Evolutionary conservation across 2,113 vertebrate genomes (phyloP), one percentile per base, ranked within the genome.

Genomic region (Crypturellus undulatus): DNA sequence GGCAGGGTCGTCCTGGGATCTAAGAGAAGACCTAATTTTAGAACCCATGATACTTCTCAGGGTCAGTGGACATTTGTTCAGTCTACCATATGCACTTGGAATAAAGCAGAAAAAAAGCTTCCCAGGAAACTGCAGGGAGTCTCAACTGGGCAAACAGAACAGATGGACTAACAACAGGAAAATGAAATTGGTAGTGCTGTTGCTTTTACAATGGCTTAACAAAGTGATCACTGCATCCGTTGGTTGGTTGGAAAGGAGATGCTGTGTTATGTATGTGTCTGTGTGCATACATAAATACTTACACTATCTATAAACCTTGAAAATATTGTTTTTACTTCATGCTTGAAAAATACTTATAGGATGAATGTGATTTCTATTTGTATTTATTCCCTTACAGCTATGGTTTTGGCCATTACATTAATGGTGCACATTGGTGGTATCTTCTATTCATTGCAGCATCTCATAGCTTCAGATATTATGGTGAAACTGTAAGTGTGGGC

Each of bases 21-120:
- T 62, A 83, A 92, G 34, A 45, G 45, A 68, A 70, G 12, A 65
- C 56, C 42, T 75, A 77, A 87, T 91, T 93, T 93, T 93, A 88
- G 79, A 85, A 72, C 25, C 21, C 56, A 58, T 24, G 15, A 20
- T 90, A 84, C 12, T 85, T 77, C 78, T 28, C 1, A 68, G 25
- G 25, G 67, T 90, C 69, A 72, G 1, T 79, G 63, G 70, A 60
- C 63, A 51, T 92, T 82, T 92, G 40, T 49, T 90, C 70, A 26
- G 54, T 88, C 69, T 67, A 40, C 30, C 69, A 26, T 45, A 67
- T 26, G 62, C n/a, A 47, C 26, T 79, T 75, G 64, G 24, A 79
- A 45, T 58, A 87, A 78, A 78, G 71, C 34, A 71, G 65, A n/a
- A 88, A 34, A 87, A 93, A 89, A 15, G 8, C 28, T n/a, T 64